These are phyloP conservation scores for Platerodrilus igneus DNA, from an alignment of 2,888 invertebrate genomes.

Conservation along the genomic window DNA sequence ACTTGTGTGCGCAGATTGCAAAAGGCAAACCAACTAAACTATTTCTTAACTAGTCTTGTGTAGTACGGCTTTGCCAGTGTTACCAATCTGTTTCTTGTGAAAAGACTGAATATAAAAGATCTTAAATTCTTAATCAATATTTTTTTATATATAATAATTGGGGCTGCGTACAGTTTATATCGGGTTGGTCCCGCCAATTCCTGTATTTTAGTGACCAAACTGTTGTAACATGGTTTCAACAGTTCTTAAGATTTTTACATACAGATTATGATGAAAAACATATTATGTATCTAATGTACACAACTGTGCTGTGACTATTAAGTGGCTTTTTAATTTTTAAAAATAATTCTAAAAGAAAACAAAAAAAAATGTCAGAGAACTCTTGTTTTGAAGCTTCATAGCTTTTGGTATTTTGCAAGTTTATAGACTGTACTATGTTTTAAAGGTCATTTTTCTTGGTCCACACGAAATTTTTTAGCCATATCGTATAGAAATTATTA, in stretches of 20 bases:
- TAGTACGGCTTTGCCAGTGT: slow-evolving; percentile 14
- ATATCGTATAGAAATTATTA: no score
- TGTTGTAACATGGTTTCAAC: slow-evolving; percentile 13
- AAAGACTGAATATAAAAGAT: slow-evolving; percentile 30
- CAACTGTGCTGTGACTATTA: slow-evolving; percentile 56
- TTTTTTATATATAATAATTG: slow-evolving; percentile 25
- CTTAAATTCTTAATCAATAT: slow-evolving; percentile 23
- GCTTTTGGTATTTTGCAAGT: slow-evolving; percentile 34
- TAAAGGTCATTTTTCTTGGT: no score
- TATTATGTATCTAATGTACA: slow-evolving; percentile 50
- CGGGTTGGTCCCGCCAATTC: slow-evolving; percentile 10
- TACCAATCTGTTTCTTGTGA: slow-evolving; percentile 26
- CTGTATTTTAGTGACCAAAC: slow-evolving; percentile 14
- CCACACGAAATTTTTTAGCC: no score
- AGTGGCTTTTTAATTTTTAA: slow-evolving; percentile 55
- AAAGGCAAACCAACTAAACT: slow-evolving; percentile 16
- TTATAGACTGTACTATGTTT: no score
- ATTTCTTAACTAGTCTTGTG: slow-evolving; percentile 8
- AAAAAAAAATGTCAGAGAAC: slow-evolving; percentile 41
- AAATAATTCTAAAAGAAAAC: slow-evolving; percentile 38
- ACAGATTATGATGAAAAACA: slow-evolving; percentile 35
- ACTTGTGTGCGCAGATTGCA: slow-evolving; percentile 13
- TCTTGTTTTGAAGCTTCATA: slow-evolving; percentile 41
- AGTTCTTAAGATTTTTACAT: slow-evolving; percentile 19
- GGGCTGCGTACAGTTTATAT: slow-evolving; percentile 9